Evolutionary conservation across 1,140 invertebrate species (phyloP), one percentile per base, ranked within the genome.

Genomic region (Cotesia vestalis): DNA sequence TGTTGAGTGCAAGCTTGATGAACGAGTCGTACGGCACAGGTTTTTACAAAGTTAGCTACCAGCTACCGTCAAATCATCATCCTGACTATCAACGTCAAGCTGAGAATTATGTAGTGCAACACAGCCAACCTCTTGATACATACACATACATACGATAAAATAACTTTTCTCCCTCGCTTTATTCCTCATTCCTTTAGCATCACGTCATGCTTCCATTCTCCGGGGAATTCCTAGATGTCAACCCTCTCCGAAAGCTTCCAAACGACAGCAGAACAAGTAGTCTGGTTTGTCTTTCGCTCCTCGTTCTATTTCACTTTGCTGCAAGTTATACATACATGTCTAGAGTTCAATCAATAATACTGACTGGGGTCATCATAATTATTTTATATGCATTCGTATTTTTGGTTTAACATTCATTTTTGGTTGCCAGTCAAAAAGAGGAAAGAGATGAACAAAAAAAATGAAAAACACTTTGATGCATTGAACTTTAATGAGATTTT

Each of bases 151-250:
- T 40, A 46, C 40, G 8, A 46, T 46, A 46, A 6, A 46, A 46
- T 46, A 34, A 20, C 60, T 20, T 5, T 57, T 57, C 53, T 57
- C 53, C 53, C 53, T 57, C 40, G 40, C 8, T 46, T 46, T 57
- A 57, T 57, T 57, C 17, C 53, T 57, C 77, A 71, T 79, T 77
- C 75, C 75, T 77, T 46, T 61, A 14, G 64, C 71, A 74, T 80
- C 77, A 79, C 77, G 79, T 80, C 79, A 80, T 76, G 76, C 75
- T 77, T 80, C 78, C 78, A 76, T 83, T 75, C 72, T 72, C 74
- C 51, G 67, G 70, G 70, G 62, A 66, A 59, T 64, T 52, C 62
- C 70, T 11, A 60, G 53, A 76, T 73, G 78, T 80, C 78, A 80
- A 75, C 75, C 74, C 59, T 62, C 69, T 36, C 4, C 5, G 46